Evolutionary conservation across 1,140 invertebrate genomes (phyloP), one percentile per base, ranked within the genome.

Genomic region (Formica exsecta): DNA sequence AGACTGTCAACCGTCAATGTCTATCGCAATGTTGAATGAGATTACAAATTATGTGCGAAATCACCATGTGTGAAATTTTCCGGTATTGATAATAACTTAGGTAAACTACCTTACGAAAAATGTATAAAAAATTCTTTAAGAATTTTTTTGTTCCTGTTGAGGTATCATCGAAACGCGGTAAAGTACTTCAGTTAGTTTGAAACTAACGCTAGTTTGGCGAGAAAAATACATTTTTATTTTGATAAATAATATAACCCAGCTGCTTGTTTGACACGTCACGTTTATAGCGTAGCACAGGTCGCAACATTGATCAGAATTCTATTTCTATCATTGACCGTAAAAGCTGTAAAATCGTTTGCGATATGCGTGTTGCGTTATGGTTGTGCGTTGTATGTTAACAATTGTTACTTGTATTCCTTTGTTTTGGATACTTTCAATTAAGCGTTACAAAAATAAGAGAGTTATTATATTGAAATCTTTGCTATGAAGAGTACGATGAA

Each of bases 361-460:
- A 32, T 32, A 32, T 32, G 32, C 0, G 9, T 54, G 66, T 66
- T 57, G 29, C 22, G 25, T 57, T 57, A 59, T 75, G 32, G 25
- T 16, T 59, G 48, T 51, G n/a, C 13, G 25, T 77, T 51, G 11
- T 70, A 38, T 25, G 25, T 70, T 68, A 29, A 54, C 13, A 74
- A 41, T 36, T 74, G 68, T 83, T 83, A 83, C 68, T 74, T 83
- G 54, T 83, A 83, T 74, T 61, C 79, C 79, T 83, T 83, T 83
- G 38, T 74, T 73, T 41, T 16, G 29, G n/a, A 74, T 83, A 74
- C 48, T 74, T 83, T 74, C 29, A 83, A 73, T 81, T 81, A 59
- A 61, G 66, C 59, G 32, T 74, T 74, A 74, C 61, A 41, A 41
- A 74, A 74, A 61, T 59, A 74, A 74, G 71, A 59, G 79, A 59